Base-by-base conservation (phyloP, 2,888 invertebrate species). In the Catocala nupta region DNA sequence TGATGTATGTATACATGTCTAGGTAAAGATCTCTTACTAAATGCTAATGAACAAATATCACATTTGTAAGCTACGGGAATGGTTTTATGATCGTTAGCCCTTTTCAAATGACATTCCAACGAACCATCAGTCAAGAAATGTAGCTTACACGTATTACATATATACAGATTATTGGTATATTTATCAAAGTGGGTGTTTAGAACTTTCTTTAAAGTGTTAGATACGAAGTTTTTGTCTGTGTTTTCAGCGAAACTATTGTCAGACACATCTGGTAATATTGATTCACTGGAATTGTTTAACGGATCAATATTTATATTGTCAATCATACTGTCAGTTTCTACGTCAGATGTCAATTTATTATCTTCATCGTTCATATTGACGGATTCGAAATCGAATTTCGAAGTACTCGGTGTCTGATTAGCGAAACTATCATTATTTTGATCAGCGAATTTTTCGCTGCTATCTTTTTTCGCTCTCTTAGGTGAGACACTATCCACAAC, bases 1-100 rank as follows among this genome's bases (percentile, higher is more conserved):
- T 77, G 77, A 10, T 77, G 77, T 0, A 77, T 55, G 3, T 66
- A 71, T 5, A 45, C 52, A 9, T 77, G 77, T 0, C 73, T 50
- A 0, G 59, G 60, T 0, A 76, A 12, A 0, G 73, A 68, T 1
- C 36, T 0, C 7, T 12, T 57, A 0, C 71, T 66, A 36, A 77
- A 77, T 1, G 39, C 57, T 0, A 75, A n/a, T 0, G 44, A 60
- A 9, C 75, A 75, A 0, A 59, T 6, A 5, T 65, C 64, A 11
- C 75, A 75, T 39, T 60, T 59, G 2, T 13, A 13, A n/a, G 42
- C 43, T 0, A 8, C 9, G 9, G 59, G 50, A 0, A 56, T 0
- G 0, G 0, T 12, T 1, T 13, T 54, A 0, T 7, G 12, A 0
- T 45, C 44, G 0, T 11, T 45, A 0, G 54, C 42, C 1, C 45